Base-by-base conservation (phyloP, 2,113 vertebrate genomes). In the Hassar affinis region DNA sequence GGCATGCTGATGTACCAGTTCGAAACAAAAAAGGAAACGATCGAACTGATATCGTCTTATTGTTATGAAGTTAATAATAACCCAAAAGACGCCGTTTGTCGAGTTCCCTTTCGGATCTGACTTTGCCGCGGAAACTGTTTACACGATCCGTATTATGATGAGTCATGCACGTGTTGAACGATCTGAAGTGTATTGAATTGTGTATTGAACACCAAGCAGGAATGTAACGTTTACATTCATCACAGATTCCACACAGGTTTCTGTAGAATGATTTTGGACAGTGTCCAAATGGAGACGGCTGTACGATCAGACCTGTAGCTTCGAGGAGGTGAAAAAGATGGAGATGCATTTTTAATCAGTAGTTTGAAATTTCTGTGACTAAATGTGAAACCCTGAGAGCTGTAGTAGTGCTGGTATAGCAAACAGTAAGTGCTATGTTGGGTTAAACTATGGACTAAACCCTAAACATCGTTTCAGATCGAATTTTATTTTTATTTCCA, bases 401-500 rank as follows among this genome's bases (percentile, higher is more conserved):
- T 2, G 33, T 20, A 35, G 33, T 3, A n/a, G n/a, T n/a, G n/a
- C n/a, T n/a, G 17, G 30, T 20, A 8, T 3, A 25, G 38, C 68
- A 14, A 4, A 45, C 10, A 71, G 38, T 25, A 71, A 45, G 22
- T 38, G 1, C 11, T 20, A 25, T 42, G 30, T 42, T 69, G 35
- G 35, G 8, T 25, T 30, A 15, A 27, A 27, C n/a, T 1, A 0
- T 6, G 12, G 14, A 11, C 14, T 71, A 2, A 20, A 71, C 9
- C 3, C 11, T 86, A 51, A 9, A 81, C 68, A 75, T 85, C 75
- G 59, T 87, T 92, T 87, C 80, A 89, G 83, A 86, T 90, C 86
- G 83, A 88, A 87, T 86, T 78, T 38, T 83, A 71, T 88, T 86
- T 90, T 87, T 86, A 84, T 88, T 90, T 82, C 85, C 64, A 79